These are phyloP conservation scores for Buceros bicornis DNA, from an alignment of 2,797 vertebrate genomes.

Conservation along the genomic window DNA sequence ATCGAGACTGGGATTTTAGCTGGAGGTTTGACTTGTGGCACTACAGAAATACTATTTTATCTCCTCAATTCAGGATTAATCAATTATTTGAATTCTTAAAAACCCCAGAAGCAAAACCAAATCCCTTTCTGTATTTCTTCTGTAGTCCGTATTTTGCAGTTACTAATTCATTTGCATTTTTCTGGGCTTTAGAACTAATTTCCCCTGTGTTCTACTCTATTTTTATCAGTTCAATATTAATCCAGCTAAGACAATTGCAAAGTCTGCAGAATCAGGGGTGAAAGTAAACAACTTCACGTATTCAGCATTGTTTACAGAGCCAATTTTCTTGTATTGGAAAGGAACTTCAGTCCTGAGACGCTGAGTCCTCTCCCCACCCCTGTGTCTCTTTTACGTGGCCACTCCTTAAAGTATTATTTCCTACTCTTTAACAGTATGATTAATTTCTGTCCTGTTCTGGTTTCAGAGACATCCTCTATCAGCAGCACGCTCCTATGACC, in stretches of 20 bases:
- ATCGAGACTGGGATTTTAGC: neutral
- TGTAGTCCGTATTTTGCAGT: conserved; percentile 8
- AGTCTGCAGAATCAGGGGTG: conserved; percentile 9
- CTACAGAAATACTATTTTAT: neutral
- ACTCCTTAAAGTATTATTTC: neutral
- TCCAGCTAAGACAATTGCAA: neutral
- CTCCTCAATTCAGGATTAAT: conserved; percentile 4
- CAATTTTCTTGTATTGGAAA: neutral
- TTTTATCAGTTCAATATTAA: conserved; percentile 36
- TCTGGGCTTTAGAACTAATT: conserved; percentile 35
- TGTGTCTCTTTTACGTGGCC: neutral
- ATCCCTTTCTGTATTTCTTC: conserved; percentile 12
- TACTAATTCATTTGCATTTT: conserved; percentile 45
- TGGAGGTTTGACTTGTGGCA: neutral
- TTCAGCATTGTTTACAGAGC: neutral
- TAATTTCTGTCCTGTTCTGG: conserved; percentile 15
- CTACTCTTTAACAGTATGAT: neutral
- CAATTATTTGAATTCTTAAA: conserved; percentile 49
- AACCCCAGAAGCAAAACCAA: conserved; percentile 16
- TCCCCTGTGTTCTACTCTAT: conserved; percentile 36
- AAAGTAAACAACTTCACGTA: neutral
- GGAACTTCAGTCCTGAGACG: neutral
- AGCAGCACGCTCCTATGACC: neutral
- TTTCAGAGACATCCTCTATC: conserved; percentile 50
- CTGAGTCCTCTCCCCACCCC: neutral